Base-by-base conservation (phyloP, 2,797 vertebrate genomes). In the Pyrrhura leucotis region DNA sequence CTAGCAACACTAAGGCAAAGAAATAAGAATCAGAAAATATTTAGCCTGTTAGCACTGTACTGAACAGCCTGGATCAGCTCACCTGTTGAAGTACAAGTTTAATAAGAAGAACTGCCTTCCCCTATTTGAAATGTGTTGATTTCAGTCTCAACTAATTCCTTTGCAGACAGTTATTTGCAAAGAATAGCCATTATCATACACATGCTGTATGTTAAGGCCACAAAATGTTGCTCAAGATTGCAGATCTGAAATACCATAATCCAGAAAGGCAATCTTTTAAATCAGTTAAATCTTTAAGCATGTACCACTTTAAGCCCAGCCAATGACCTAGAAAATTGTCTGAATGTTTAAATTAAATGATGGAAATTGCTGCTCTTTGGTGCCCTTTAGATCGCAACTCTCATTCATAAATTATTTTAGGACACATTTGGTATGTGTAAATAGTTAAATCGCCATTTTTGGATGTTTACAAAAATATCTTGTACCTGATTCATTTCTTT, bases 241-340 rank as follows among this genome's bases (percentile, higher is more conserved):
- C 56, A 90, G 91, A 26, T 88, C 65, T 86, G 82, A 95, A 95
- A 95, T 61, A 79, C 87, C 56, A 45, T 94, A 95, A 96, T 94
- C 94, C 93, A 92, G 50, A 95, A 92, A 92, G 90, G 76, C 89
- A 74, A 96, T 95, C 95, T 92, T 94, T 93, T 91, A 95, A 96
- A 97, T 94, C 95, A 93, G 82, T 93, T 96, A 94, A 95, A 96
- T 88, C 93, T 95, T 96, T 93, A 97, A 92, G 87, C 78, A 74
- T 71, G 87, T 90, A 89, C 93, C 95, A 93, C 67, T 96, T 95
- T 83, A 93, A 96, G 93, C 82, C 77, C 61, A 73, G 85, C 67
- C 87, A 95, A 90, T 95, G 93, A 97, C 95, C 93, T 94, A 97
- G 82, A 96, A 97, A 95, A 94, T 92, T 73, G 62, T 85, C 74